Evolutionary conservation across 2,888 invertebrate species (phyloP).

Genomic region (Hirtodrosophila confusa): DNA sequence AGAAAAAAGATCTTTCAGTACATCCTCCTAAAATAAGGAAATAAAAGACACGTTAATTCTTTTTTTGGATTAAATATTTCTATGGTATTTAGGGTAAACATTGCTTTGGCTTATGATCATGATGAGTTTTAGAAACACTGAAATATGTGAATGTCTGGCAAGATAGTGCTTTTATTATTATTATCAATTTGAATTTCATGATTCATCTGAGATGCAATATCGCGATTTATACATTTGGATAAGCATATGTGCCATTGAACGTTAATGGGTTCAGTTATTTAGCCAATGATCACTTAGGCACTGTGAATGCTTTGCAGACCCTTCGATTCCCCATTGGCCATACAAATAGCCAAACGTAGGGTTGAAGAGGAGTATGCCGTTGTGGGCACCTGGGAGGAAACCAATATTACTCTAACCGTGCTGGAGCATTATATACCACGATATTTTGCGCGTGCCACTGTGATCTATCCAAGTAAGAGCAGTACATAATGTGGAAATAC

Average conservation of each 20-base stretch:
- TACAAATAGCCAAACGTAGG: conserved; percentile 92
- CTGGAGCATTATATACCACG: conserved; percentile 92
- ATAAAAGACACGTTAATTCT: too few species aligned
- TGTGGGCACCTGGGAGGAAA: conserved; percentile 94
- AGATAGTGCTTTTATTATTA: too few species aligned
- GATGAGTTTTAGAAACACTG: too few species aligned
- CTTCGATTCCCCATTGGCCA: conserved; percentile 91
- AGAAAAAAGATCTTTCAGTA: too few species aligned
- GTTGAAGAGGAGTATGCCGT: conserved; percentile 94
- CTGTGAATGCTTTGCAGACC: conserved; percentile 86
- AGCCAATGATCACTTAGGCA: conserved; percentile 1
- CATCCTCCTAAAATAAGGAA: too few species aligned
- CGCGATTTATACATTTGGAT: too few species aligned
- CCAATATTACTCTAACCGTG: conserved; percentile 92
- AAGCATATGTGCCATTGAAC: neutral
- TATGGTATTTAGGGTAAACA: too few species aligned
- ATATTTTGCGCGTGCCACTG: conserved; percentile 91
- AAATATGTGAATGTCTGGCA: too few species aligned
- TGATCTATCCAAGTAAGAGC: conserved; percentile 90
- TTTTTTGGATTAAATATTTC: too few species aligned
- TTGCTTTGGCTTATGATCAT: too few species aligned
- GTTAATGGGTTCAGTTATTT: conserved; percentile 12
- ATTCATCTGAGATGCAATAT: too few species aligned
- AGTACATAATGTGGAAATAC: neutral
- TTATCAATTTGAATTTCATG: too few species aligned